Evolutionary conservation across 2,888 invertebrate species (phyloP).

Genomic region (Cephus rjabovi): DNA sequence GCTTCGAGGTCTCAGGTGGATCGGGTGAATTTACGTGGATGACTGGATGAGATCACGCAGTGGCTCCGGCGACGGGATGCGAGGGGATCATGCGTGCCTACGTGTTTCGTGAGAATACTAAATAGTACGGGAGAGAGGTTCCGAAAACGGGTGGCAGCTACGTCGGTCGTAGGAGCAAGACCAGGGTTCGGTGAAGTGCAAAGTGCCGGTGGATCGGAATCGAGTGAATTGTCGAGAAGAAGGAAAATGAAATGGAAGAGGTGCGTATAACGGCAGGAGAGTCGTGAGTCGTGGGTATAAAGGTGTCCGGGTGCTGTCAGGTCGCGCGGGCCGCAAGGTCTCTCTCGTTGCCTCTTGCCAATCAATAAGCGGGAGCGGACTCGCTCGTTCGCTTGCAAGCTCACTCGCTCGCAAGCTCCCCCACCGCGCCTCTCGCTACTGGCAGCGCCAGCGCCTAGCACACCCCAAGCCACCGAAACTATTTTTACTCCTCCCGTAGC

Average conservation of each 20-base stretch:
- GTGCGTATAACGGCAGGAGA: conserved; percentile 67
- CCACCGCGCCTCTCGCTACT: conserved; percentile 57
- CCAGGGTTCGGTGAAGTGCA: neutral
- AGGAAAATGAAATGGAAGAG: conserved; percentile 73
- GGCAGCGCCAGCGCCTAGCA: conserved; percentile 43
- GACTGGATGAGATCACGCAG: neutral
- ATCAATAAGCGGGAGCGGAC: conserved; percentile 42
- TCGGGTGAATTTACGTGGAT: neutral
- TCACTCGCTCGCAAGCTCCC: conserved; percentile 28
- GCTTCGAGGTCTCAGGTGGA: neutral
- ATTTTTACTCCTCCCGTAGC: conserved; percentile 36
- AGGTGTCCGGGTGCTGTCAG: conserved; percentile 19
- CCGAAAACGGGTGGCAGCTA: neutral
- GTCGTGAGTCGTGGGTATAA: conserved; percentile 60
- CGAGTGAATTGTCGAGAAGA: conserved; percentile 52
- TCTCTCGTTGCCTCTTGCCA: conserved; percentile 37
- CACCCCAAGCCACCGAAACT: conserved; percentile 30
- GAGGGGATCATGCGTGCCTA: neutral
- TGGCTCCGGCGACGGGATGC: neutral
- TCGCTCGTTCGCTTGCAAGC: conserved; percentile 29
- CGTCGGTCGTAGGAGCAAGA: neutral
- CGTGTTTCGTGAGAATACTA: neutral
- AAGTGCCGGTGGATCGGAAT: neutral
- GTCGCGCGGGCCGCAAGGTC: conserved; percentile 32
- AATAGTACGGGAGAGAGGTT: neutral